Evolutionary conservation across 2,113 vertebrate genomes (phyloP).

Genomic region (Numenius arquata): DNA sequence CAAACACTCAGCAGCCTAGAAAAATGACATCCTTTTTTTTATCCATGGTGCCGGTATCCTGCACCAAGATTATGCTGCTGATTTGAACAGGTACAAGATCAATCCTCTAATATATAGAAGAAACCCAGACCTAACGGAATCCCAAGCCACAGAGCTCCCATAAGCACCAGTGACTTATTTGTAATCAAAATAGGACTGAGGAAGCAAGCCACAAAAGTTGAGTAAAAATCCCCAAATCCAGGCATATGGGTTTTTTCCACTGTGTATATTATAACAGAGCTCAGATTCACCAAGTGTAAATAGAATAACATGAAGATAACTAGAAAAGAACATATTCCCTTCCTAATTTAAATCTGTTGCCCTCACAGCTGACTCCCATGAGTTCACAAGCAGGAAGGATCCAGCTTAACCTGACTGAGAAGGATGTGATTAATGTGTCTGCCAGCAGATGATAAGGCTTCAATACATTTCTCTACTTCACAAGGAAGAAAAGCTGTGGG

Average conservation of each 20-base stretch:
- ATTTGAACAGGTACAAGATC: not conserved
- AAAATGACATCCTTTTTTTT: not conserved
- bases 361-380: not conserved
- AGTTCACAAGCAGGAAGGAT: constrained; percentile 5
- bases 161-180: not conserved
- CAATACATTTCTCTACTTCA: not conserved
- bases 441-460: constrained; percentile 11
- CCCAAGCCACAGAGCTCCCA: not conserved
- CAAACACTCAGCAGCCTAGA: not conserved
- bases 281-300: not conserved
- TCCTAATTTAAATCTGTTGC: not conserved
- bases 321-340: not conserved
- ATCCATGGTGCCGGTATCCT: not conserved
- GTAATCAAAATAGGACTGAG: not conserved
- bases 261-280: not conserved
- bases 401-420: not conserved
- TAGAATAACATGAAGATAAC: not conserved
- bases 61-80: not conserved
- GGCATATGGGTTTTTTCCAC: not conserved
- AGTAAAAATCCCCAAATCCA: not conserved
- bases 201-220: not conserved
- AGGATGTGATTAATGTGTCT: not conserved
- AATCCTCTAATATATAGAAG: not conserved
- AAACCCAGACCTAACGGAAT: not conserved
- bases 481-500: not conserved